Evolutionary conservation across 2,113 vertebrate species (phyloP).

Genomic region (Apistogramma diplotaenia): DNA sequence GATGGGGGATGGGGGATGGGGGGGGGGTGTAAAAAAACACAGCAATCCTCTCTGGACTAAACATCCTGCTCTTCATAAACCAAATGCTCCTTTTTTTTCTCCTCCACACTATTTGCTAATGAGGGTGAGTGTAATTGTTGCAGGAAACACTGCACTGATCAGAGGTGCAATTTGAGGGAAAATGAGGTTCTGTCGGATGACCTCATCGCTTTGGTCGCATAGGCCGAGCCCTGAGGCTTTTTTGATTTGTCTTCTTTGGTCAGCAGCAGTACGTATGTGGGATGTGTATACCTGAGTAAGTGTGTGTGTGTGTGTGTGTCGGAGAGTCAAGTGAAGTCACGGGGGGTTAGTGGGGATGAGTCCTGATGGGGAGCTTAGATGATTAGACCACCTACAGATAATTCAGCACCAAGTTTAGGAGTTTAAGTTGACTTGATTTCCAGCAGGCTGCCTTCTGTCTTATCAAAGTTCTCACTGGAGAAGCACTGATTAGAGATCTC

Average conservation of each 20-base stretch:
- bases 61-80: slow-evolving; percentile 56
- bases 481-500: slow-evolving; percentile 42
- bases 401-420: slow-evolving; percentile 31
- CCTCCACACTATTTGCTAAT: slow-evolving; percentile 71
- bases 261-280: slow-evolving; percentile 67
- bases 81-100: slow-evolving; percentile 44
- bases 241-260: slow-evolving; percentile 74
- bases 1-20: slow-evolving; percentile 19
- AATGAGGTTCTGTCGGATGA: slow-evolving; percentile 74
- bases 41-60: slow-evolving; percentile 11
- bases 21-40: slow-evolving; percentile 20
- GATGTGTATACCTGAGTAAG: slow-evolving; percentile 14
- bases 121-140: slow-evolving; percentile 80
- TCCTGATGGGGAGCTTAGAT: slow-evolving; percentile 48
- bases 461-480: slow-evolving; percentile 52
- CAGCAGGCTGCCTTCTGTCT: slow-evolving; percentile 28
- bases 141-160: slow-evolving; percentile 79
- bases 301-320: slow-evolving; percentile 16
- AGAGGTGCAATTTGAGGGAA: slow-evolving; percentile 79
- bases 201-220: slow-evolving; percentile 72
- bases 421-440: slow-evolving; percentile 33
- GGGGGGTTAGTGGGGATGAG: slow-evolving; percentile 52
- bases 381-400: slow-evolving; percentile 72
- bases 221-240: slow-evolving; percentile 63
- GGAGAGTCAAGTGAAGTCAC: slow-evolving; percentile 45